Evolutionary conservation across 2,797 vertebrate genomes (phyloP).

Genomic region (Holocentrus rufus): DNA sequence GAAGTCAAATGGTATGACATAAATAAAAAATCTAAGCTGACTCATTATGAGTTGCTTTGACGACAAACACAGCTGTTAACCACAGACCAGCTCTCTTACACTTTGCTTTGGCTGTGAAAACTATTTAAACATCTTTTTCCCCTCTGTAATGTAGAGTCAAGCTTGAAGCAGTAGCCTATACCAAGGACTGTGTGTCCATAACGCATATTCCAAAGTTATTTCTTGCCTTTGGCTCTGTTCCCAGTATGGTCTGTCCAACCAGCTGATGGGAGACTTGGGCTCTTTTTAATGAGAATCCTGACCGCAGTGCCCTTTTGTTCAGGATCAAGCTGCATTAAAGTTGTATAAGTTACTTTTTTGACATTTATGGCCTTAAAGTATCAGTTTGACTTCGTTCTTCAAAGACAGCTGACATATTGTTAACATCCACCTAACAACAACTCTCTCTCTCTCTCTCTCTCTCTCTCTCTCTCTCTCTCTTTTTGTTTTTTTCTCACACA

Average conservation of each 20-base stretch:
- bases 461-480: neutral
- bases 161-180: too few relatives aligned
- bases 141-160: too few relatives aligned
- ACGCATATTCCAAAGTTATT: slow-evolving; percentile 55
- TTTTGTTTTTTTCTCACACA: too few relatives aligned
- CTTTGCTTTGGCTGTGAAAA: too few relatives aligned
- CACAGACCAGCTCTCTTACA: too few relatives aligned
- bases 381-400: too few relatives aligned
- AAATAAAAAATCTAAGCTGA: too few relatives aligned
- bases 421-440: neutral
- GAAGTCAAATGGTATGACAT: too few relatives aligned
- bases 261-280: slow-evolving; percentile 53
- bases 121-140: too few relatives aligned
- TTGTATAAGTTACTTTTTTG: slow-evolving; percentile 20
- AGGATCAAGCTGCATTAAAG: slow-evolving; percentile 26
- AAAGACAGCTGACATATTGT: neutral
- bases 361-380: neutral
- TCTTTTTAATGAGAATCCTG: slow-evolving; percentile 52
- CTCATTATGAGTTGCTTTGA: too few relatives aligned
- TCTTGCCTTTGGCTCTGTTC: slow-evolving; percentile 63
- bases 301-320: slow-evolving; percentile 58
- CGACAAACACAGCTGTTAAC: too few relatives aligned
- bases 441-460: neutral
- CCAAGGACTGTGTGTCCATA: slow-evolving; percentile 10
- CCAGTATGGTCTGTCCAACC: slow-evolving; percentile 49